These are phyloP conservation scores for Mirza zaza DNA, from an alignment of 2,113 vertebrate genomes.

Conservation along the genomic window DNA sequence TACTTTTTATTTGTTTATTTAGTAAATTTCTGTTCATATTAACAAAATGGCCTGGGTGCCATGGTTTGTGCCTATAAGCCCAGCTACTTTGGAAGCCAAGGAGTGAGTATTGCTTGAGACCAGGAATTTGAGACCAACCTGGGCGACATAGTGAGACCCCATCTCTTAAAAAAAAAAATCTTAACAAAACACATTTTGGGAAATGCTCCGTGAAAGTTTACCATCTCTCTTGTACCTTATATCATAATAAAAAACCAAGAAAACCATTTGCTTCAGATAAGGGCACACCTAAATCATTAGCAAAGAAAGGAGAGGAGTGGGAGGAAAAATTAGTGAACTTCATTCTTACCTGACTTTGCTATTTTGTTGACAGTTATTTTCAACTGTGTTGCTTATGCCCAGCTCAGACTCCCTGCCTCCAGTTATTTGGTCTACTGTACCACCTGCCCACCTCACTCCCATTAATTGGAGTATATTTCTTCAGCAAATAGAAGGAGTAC, in stretches of 20 bases:
- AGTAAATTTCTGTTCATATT: background rate
- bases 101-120: no score
- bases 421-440: background rate
- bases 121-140: no score
- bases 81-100: no score
- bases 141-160: no score
- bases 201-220: background rate
- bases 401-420: background rate
- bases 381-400: background rate
- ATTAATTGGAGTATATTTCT: background rate
- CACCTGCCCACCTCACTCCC: background rate
- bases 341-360: background rate
- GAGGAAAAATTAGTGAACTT: background rate
- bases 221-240: background rate
- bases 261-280: background rate
- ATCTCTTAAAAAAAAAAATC: background rate
- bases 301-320: background rate
- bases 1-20: background rate
- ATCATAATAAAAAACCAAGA: background rate
- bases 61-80: no score
- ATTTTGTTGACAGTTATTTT: background rate
- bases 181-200: background rate
- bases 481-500: background rate
- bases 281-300: background rate
- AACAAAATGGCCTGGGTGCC: background rate